These are phyloP conservation scores for Leptodactylus fuscus DNA, from an alignment of 2,113 vertebrate genomes.

Conservation along the genomic window DNA sequence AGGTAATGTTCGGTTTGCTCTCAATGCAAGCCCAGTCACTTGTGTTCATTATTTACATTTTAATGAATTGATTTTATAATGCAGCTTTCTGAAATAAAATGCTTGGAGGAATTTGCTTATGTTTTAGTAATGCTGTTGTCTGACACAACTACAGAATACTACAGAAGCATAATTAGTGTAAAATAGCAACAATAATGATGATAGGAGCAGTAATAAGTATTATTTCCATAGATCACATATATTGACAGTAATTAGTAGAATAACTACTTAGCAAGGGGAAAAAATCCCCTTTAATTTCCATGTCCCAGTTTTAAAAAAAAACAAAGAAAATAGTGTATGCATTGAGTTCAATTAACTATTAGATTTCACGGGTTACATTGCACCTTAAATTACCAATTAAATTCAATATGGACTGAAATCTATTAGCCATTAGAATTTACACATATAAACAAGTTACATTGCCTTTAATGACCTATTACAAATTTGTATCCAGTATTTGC, in stretches of 20 bases:
- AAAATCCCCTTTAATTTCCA: background rate
- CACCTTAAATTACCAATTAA: no score
- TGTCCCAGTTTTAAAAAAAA: background rate
- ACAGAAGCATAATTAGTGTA: conserved; percentile 5
- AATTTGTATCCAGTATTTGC: no score
- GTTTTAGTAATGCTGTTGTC: conserved; percentile 13
- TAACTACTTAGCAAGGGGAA: background rate
- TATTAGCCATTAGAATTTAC: no score
- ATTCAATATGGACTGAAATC: no score
- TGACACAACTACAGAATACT: background rate
- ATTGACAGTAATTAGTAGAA: background rate
- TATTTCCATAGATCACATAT: background rate
- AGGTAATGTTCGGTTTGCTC: background rate
- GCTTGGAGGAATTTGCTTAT: background rate
- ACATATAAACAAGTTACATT: no score
- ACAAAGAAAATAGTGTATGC: background rate
- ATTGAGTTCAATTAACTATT: background rate
- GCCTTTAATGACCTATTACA: no score
- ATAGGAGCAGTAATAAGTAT: background rate
- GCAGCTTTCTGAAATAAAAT: conserved; percentile 16
- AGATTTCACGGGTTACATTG: background rate
- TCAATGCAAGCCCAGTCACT: background rate
- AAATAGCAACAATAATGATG: background rate
- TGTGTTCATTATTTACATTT: conserved; percentile 1
- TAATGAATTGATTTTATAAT: conserved; percentile 23